phyloP scores from a whole-genome alignment of 1,140 invertebrate species.

The Acyrthosiphon pisum region DNA sequence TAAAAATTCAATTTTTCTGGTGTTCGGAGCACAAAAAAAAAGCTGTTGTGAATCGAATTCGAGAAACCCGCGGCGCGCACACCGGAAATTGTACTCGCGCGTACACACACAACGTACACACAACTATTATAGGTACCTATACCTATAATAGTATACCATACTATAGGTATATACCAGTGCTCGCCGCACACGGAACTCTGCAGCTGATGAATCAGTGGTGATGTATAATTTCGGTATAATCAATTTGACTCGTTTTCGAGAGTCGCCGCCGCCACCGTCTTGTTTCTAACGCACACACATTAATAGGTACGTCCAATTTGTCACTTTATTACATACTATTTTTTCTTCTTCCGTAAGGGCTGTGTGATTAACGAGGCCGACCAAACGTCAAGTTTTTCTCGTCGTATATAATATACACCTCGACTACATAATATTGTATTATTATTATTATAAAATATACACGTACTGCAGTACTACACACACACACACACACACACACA shows the following conservation, averaged over 20 bases:
- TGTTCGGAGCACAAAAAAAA: background rate
- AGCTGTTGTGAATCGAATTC: slow-evolving; percentile 12
- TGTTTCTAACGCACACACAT: background rate
- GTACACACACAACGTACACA: background rate
- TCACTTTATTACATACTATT: slow-evolving; percentile 5
- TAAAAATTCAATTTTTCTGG: slow-evolving; percentile 34
- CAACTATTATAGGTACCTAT: background rate
- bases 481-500: background rate
- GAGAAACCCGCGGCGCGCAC: background rate
- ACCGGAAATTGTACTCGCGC: background rate
- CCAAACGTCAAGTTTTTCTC: slow-evolving; percentile 5
- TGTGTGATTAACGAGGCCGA: slow-evolving; percentile 38
- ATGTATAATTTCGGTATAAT: slow-evolving; percentile 33
- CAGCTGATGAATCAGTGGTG: background rate
- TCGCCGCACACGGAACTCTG: background rate
- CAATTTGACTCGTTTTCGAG: slow-evolving; percentile 25
- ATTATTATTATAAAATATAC: background rate
- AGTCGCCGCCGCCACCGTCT: background rate
- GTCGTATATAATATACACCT: background rate
- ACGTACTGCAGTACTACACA: background rate
- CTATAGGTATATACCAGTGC: background rate
- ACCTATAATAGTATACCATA: background rate
- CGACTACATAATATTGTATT: background rate
- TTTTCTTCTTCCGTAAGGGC: background rate
- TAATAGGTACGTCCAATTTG: background rate